A percentile compares a stretch with the other conserved stretches of the same genome.
Evolutionary conservation across 2,888 invertebrate genomes (phyloP).

Genomic region (Pheosia tremula): DNA sequence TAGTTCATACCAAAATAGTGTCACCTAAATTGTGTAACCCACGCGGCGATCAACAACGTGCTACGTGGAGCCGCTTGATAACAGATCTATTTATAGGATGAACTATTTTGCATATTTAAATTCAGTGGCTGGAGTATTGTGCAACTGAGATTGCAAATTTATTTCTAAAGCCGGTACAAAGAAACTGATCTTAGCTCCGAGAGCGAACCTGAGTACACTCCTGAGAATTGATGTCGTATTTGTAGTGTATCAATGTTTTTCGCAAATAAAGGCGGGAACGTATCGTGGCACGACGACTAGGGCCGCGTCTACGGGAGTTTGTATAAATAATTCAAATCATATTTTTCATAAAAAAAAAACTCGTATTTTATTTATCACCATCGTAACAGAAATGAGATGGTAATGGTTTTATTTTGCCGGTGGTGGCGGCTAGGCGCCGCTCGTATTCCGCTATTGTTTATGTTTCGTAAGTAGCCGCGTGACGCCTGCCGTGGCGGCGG

Average conservation of each 20-base stretch:
- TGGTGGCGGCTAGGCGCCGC: constrained; percentile 29
- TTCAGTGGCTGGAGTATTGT: not conserved
- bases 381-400: too few species aligned
- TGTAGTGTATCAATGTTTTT: too few species aligned
- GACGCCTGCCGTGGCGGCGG: constrained; percentile 26
- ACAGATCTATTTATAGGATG: not conserved
- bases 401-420: constrained; percentile 22
- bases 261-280: too few species aligned
- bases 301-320: too few species aligned
- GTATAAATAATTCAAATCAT: too few species aligned
- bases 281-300: too few species aligned
- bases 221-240: too few species aligned
- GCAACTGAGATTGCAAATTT: not conserved
- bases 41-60: constrained; percentile 23
- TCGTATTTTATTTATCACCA: too few species aligned
- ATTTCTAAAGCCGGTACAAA: not conserved
- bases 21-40: constrained; percentile 25
- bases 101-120: not conserved
- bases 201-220: too few species aligned
- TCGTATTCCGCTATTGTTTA: constrained; percentile 22
- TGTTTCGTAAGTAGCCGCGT: constrained; percentile 31
- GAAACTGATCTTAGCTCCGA: too few species aligned
- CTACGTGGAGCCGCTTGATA: constrained; percentile 31
- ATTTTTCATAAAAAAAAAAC: too few species aligned
- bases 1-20: constrained; percentile 38